phyloP scores from a whole-genome alignment of 2,888 invertebrate genomes.

The Cosmopolites sordidus region DNA sequence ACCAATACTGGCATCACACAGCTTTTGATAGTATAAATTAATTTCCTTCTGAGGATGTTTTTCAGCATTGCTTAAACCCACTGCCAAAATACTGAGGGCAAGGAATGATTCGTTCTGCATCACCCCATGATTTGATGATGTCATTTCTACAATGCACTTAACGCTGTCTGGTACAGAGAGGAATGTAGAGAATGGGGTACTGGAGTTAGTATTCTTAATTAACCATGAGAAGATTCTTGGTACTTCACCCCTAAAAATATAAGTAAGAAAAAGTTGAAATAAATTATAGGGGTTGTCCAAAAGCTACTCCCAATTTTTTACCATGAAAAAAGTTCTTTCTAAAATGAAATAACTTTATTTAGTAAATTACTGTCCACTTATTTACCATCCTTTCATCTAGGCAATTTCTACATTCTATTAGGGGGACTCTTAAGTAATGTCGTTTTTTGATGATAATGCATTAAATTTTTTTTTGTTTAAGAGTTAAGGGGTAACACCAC shows the following conservation, averaged over 20 bases:
- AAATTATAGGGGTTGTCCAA: too few species aligned
- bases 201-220: conserved; percentile 62
- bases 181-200: conserved; percentile 42
- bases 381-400: too few species aligned
- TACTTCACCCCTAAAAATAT: conserved; percentile 63
- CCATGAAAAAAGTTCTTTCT: too few species aligned
- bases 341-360: too few species aligned
- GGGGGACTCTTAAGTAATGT: too few species aligned
- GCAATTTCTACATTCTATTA: too few species aligned
- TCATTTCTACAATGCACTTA: conserved; percentile 75
- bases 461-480: too few species aligned
- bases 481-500: too few species aligned
- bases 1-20: conserved; percentile 40
- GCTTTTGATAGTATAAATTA: conserved; percentile 16
- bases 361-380: too few species aligned
- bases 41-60: conserved; percentile 16
- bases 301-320: too few species aligned
- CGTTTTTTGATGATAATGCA: too few species aligned
- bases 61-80: conserved; percentile 33
- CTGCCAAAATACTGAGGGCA: conserved; percentile 62
- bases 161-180: conserved; percentile 64
- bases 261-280: too few species aligned
- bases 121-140: conserved; percentile 74
- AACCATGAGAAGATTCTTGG: conserved; percentile 74
- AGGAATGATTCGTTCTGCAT: conserved; percentile 84